Percentiles rank a stretch among this genome's conserved stretches.
Conservation (phyloP, 2,888 invertebrate species). For the Dendrolimus houi region DNA sequence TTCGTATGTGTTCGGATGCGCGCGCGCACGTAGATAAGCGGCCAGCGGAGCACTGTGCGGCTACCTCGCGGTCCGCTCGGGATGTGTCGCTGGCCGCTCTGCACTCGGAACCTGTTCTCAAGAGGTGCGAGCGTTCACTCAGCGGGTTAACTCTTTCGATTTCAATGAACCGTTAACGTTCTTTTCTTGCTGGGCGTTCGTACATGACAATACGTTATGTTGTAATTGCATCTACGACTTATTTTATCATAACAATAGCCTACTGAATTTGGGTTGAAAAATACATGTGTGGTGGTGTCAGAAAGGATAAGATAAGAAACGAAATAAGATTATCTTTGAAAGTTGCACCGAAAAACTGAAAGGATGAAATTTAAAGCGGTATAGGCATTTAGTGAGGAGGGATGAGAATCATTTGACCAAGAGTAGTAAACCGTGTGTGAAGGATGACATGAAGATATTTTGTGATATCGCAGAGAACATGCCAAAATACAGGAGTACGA, state of each 20-base stretch:
- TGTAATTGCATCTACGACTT: slow-evolving; percentile 23
- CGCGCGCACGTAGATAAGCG: slow-evolving; percentile 55
- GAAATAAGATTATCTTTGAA: slow-evolving; percentile 3
- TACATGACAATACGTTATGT: slow-evolving; percentile 48
- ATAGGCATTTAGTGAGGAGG: too few relatives aligned
- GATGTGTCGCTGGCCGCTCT: slow-evolving; percentile 44
- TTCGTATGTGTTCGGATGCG: slow-evolving; percentile 30
- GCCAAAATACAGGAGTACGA: too few relatives aligned
- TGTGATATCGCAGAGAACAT: too few relatives aligned
- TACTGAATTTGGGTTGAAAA: slow-evolving; percentile 3
- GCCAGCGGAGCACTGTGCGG: slow-evolving; percentile 63
- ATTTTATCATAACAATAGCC: slow-evolving; percentile 17
- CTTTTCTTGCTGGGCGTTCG: slow-evolving; percentile 52
- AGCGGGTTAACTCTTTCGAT: slow-evolving; percentile 54
- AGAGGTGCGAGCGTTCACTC: slow-evolving; percentile 45
- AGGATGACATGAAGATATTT: too few relatives aligned
- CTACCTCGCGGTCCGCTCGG: slow-evolving; percentile 45
- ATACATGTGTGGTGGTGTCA: too few relatives aligned
- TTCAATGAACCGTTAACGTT: slow-evolving; percentile 73
- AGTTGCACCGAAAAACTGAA: slow-evolving; percentile 2
- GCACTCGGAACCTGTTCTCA: slow-evolving; percentile 59
- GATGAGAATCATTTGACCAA: too few relatives aligned
- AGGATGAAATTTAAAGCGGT: too few relatives aligned
- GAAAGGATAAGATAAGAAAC: too few relatives aligned
- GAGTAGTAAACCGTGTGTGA: too few relatives aligned